Evolutionary conservation across 2,888 invertebrate species (phyloP), one percentile per base, ranked within the genome.

Genomic region (Digitonthophagus gazella): DNA sequence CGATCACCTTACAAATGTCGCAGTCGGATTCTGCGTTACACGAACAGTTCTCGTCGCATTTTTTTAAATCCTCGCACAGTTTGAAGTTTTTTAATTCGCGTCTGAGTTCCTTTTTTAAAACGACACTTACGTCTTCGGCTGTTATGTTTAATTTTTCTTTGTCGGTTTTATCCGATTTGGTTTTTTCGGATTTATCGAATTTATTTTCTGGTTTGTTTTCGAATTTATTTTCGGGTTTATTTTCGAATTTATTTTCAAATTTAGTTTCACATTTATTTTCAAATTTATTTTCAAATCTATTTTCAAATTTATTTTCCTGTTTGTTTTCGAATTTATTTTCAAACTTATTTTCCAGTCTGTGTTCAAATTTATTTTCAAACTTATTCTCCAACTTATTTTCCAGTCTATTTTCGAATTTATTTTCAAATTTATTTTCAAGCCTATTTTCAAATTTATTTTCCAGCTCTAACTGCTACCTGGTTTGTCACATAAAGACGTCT

Each of bases 401-500:
- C n/a, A n/a, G n/a, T n/a, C n/a, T n/a, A n/a, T n/a, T n/a, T n/a
- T n/a, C n/a, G n/a, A n/a, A n/a, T n/a, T n/a, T n/a, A n/a, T n/a
- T n/a, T n/a, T n/a, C n/a, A n/a, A n/a, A n/a, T n/a, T n/a, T n/a
- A n/a, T n/a, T n/a, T n/a, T n/a, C n/a, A n/a, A n/a, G n/a, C n/a
- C n/a, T n/a, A 67, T 65, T 71, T 69, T 74, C 75, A 72, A 75
- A 72, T 69, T 74, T 68, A 68, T 72, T 71, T 18, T 57, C 55
- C 15, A 65, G 65, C 69, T 75, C 73, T 76, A 76, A 76, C 71
- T 81, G 82, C 80, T 82, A 81, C 79, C 80, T 81, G 76, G 79
- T 80, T 75, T 86, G 90, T 93, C 91, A 93, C 93, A 93, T 93
- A 81, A 93, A 93, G 76, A 93, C 90, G 81, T 92, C 92, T 69